phyloP scores from a whole-genome alignment of 35 echinoderm and acorn worm genomes.

The Amphiura filiformis region DNA sequence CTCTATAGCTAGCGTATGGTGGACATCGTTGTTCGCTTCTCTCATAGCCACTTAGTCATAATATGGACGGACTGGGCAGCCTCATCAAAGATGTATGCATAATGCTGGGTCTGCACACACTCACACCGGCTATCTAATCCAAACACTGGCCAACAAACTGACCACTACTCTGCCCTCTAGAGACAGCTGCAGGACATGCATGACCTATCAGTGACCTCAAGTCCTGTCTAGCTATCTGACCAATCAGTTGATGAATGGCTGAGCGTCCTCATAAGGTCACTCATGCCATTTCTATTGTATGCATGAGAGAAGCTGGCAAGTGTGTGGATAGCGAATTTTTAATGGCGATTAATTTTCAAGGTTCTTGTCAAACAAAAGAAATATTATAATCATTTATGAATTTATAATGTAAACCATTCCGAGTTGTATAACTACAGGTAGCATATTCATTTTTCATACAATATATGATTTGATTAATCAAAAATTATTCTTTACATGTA shows the following conservation, averaged over 20 bases:
- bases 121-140: background rate
- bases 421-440: too few relatives aligned
- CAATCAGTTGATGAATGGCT: background rate
- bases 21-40: too few relatives aligned
- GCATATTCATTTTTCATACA: too few relatives aligned
- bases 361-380: background rate
- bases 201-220: background rate
- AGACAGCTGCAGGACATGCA: background rate
- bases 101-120: background rate
- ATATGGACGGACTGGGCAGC: background rate
- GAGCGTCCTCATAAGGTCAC: slow-evolving; percentile 4
- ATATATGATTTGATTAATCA: too few relatives aligned
- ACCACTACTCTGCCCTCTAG: background rate
- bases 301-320: background rate
- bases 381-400: too few relatives aligned
- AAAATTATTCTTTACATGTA: too few relatives aligned
- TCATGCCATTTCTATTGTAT: slow-evolving; percentile 16
- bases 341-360: background rate
- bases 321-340: background rate
- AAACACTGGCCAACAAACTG: background rate
- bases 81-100: background rate
- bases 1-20: too few relatives aligned
- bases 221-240: background rate
- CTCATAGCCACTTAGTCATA: background rate
- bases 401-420: too few relatives aligned